Conservation (phyloP, 2,888 invertebrate species). For the Hirtodrosophila confusa region DNA sequence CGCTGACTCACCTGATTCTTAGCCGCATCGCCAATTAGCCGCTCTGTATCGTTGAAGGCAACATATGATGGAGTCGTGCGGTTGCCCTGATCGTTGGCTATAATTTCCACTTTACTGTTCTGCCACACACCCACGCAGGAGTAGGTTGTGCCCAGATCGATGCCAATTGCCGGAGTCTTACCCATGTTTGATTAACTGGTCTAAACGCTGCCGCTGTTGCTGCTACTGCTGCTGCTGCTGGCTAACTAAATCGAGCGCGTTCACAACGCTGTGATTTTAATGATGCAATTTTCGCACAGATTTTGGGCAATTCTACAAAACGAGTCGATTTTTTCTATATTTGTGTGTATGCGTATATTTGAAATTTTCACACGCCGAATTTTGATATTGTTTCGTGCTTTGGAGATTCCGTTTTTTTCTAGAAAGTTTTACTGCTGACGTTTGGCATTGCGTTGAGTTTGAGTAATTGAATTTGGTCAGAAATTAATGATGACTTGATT, state of each 20-base stretch:
- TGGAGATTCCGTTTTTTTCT: constrained; percentile 56
- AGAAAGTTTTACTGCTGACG: constrained; percentile 51
- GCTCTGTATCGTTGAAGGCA: constrained; percentile 93
- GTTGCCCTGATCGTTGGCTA: constrained; percentile 95
- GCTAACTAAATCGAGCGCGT: constrained; percentile 41
- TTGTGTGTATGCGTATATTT: constrained; percentile 1
- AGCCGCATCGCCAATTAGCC: constrained; percentile 93
- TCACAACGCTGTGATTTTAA: constrained; percentile 44
- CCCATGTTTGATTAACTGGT: constrained; percentile 63
- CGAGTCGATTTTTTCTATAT: constrained; percentile 20
- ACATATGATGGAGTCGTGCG: constrained; percentile 94
- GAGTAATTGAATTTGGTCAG: constrained; percentile 28
- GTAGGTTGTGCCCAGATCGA: constrained; percentile 94
- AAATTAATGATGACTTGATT: constrained; percentile 50
- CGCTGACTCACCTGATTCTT: constrained; percentile 89
- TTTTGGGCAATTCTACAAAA: constrained; percentile 39
- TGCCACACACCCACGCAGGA: constrained; percentile 95
- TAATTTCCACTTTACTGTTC: constrained; percentile 92
- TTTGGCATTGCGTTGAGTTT: constrained; percentile 22
- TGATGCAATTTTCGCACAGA: constrained; percentile 36
- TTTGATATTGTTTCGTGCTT: constrained; percentile 41
- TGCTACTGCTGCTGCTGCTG: constrained; percentile 24
- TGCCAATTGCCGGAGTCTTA: constrained; percentile 88
- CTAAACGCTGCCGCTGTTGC: neutral
- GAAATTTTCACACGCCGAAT: constrained; percentile 47